These are phyloP conservation scores for Xiphorhynchus elegans DNA, from an alignment of 2,113 vertebrate genomes.

Conservation along the genomic window DNA sequence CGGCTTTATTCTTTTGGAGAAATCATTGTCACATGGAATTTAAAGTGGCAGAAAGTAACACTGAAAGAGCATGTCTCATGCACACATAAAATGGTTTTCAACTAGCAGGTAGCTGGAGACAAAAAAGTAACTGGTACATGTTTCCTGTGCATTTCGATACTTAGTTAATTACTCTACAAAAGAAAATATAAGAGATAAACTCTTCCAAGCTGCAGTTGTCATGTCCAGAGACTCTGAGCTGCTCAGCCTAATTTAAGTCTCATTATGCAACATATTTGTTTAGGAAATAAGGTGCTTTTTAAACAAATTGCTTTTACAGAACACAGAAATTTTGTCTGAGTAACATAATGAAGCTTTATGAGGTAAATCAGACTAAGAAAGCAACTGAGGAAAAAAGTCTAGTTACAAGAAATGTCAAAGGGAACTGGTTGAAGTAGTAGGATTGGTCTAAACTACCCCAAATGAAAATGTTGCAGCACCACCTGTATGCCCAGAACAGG, in stretches of 20 bases:
- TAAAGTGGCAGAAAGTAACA: neutral
- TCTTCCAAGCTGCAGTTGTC: neutral
- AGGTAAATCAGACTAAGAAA: neutral
- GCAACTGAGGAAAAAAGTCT: neutral
- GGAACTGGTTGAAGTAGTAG: neutral
- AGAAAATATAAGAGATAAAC: neutral
- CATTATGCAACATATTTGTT: neutral
- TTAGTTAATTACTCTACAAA: neutral
- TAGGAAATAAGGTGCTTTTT: conserved; percentile 3
- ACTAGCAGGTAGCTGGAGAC: neutral
- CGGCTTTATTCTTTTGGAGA: neutral
- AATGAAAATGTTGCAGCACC: neutral
- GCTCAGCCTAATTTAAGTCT: neutral
- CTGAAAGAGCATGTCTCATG: neutral
- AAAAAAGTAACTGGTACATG: neutral
- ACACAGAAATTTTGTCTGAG: neutral
- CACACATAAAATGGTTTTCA: neutral
- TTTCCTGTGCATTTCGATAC: neutral
- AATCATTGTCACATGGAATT: neutral
- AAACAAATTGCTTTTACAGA: conserved; percentile 13
- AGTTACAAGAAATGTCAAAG: neutral
- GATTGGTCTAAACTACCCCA: neutral
- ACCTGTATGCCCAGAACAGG: neutral
- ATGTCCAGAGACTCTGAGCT: neutral
- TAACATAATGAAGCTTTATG: neutral